These are phyloP conservation scores for Scaptomyza montana DNA, from an alignment of 1,140 invertebrate genomes.

Conservation along the genomic window DNA sequence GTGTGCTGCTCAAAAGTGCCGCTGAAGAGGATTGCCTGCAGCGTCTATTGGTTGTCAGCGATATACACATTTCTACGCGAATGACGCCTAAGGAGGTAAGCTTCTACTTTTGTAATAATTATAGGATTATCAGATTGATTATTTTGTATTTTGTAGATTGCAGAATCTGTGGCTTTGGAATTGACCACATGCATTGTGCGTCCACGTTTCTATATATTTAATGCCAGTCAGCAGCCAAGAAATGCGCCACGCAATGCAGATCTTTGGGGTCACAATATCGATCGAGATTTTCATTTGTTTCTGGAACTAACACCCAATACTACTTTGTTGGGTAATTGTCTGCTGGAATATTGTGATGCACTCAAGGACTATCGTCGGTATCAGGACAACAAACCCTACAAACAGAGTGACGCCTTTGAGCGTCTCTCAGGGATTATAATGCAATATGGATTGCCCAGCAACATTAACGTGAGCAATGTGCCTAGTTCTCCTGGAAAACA, in stretches of 20 bases:
- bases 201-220: constrained; percentile 83
- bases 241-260: constrained; percentile 62
- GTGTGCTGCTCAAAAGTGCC: constrained; percentile 85
- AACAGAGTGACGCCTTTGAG: constrained; percentile 60
- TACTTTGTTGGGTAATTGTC: constrained; percentile 68
- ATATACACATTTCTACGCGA: constrained; percentile 85
- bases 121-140: too few relatives aligned
- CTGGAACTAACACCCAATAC: constrained; percentile 73
- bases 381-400: constrained; percentile 70
- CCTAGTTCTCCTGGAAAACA: constrained; percentile 27
- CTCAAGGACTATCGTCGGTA: constrained; percentile 79
- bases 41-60: constrained; percentile 86
- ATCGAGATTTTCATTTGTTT: constrained; percentile 84
- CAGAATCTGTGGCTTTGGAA: constrained; percentile 84
- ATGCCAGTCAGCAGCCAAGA: constrained; percentile 79
- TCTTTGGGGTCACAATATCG: constrained; percentile 85
- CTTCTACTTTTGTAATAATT: neutral
- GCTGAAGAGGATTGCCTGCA: constrained; percentile 85
- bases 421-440: constrained; percentile 64
- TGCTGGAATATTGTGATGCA: constrained; percentile 80
- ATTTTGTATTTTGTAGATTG: constrained; percentile 61
- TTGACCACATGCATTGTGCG: constrained; percentile 84
- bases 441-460: constrained; percentile 63
- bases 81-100: constrained; percentile 80
- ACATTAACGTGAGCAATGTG: neutral